Evolutionary conservation across 2,113 vertebrate species (phyloP).

Genomic region (Austrofundulus limnaeus): DNA sequence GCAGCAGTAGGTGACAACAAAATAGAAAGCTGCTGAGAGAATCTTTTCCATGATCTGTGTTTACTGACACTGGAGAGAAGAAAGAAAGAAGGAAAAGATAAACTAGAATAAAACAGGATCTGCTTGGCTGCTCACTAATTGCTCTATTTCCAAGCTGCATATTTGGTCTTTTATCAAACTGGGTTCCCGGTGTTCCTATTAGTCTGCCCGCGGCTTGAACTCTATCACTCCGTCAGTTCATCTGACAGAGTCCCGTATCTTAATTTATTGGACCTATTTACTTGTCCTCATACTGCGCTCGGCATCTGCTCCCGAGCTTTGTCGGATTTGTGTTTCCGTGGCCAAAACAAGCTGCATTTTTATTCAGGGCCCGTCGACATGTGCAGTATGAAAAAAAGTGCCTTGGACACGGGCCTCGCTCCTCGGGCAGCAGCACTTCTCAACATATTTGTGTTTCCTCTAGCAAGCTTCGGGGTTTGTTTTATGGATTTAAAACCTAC

Average conservation of each 20-base stretch:
- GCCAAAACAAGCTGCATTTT: slow-evolving; percentile 22
- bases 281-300: slow-evolving; percentile 1
- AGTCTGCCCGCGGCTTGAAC: slow-evolving; percentile 49
- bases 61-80: slow-evolving; percentile 37
- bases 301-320: slow-evolving; percentile 20
- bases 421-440: not conserved
- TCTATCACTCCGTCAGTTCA: slow-evolving; percentile 42
- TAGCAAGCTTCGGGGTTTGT: slow-evolving; percentile 9
- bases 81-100: slow-evolving; percentile 50
- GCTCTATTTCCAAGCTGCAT: slow-evolving; percentile 58
- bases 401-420: slow-evolving; percentile 9
- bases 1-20: slow-evolving; percentile 53
- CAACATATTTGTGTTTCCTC: slow-evolving; percentile 28
- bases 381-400: not conserved
- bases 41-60: slow-evolving; percentile 51
- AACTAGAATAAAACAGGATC: slow-evolving; percentile 62
- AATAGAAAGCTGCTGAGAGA: slow-evolving; percentile 44
- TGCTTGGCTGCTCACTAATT: slow-evolving; percentile 69
- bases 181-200: slow-evolving; percentile 57
- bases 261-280: slow-evolving; percentile 53
- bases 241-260: slow-evolving; percentile 45
- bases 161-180: slow-evolving; percentile 66
- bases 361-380: not conserved
- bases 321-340: slow-evolving; percentile 29
- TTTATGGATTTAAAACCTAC: slow-evolving; percentile 20